Evolutionary conservation across 2,797 vertebrate genomes (phyloP).

Genomic region (Sphenopsis melanotis): DNA sequence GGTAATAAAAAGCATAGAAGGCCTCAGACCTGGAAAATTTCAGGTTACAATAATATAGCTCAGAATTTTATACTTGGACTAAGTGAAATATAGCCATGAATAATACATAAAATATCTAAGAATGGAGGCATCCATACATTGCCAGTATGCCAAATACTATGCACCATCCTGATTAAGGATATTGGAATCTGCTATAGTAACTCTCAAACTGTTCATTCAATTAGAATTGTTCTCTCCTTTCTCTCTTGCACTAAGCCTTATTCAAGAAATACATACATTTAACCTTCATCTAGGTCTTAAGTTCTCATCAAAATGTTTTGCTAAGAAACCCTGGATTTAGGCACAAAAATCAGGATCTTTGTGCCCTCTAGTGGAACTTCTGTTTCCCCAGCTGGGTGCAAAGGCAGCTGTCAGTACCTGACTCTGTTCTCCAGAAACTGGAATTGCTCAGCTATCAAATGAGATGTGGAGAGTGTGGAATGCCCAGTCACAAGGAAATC

Average conservation of each 20-base stretch:
- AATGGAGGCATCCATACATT: neutral
- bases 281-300: neutral
- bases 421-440: neutral
- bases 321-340: neutral
- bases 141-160: neutral
- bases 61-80: neutral
- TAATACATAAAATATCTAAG: neutral
- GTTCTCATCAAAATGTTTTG: neutral
- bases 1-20: neutral
- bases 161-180: neutral
- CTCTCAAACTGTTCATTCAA: neutral
- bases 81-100: neutral
- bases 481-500: neutral
- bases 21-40: neutral
- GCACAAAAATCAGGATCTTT: constrained; percentile 9
- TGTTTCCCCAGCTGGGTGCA: neutral
- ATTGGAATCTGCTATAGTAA: neutral
- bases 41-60: neutral
- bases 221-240: neutral
- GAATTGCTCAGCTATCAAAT: neutral
- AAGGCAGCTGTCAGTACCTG: accelerated
- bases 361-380: constrained; percentile 56
- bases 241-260: neutral
- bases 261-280: neutral
- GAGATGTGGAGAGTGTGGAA: accelerated